A percentile compares a stretch with the other conserved stretches of the same genome.
These are phyloP conservation scores for Heliconius eleuchia DNA, from an alignment of 1,140 invertebrate species.

Conservation along the genomic window DNA sequence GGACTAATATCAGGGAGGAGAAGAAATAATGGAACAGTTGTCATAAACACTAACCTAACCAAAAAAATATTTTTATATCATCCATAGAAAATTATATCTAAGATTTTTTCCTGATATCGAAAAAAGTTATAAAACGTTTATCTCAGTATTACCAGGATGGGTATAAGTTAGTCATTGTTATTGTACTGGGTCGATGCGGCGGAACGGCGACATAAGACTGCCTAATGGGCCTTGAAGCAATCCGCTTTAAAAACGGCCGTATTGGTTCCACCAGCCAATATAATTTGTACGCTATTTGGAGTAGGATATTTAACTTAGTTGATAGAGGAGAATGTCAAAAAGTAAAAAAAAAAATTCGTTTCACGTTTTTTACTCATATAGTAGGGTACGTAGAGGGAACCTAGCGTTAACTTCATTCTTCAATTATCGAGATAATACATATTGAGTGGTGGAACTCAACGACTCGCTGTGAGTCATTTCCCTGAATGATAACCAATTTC, in stretches of 20 bases:
- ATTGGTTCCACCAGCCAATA: constrained; percentile 16
- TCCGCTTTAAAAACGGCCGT: constrained; percentile 25
- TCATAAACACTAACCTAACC: too few relatives aligned
- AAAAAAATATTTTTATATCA: background rate
- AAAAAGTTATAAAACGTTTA: constrained; percentile 7
- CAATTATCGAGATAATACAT: too few relatives aligned
- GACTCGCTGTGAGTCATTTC: too few relatives aligned
- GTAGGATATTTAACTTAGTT: background rate
- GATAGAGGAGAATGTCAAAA: background rate
- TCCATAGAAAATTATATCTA: background rate
- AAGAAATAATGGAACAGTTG: too few relatives aligned
- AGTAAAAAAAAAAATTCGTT: background rate
- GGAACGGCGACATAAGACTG: constrained; percentile 12
- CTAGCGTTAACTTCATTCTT: background rate
- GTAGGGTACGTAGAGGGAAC: background rate
- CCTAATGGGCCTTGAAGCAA: constrained; percentile 26
- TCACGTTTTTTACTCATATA: background rate
- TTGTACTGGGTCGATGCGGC: constrained; percentile 1
- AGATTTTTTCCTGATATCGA: background rate
- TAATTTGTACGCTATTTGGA: constrained; percentile 1
- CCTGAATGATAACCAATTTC: too few relatives aligned
- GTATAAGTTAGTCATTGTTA: constrained; percentile 21
- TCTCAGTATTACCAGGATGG: constrained; percentile 10
- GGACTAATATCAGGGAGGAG: too few relatives aligned
- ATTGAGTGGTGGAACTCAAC: too few relatives aligned